Percentiles rank a stretch among this genome's conserved stretches.
Evolutionary conservation across 2,113 vertebrate species (phyloP).

Genomic region (Lipophrys pholis): DNA sequence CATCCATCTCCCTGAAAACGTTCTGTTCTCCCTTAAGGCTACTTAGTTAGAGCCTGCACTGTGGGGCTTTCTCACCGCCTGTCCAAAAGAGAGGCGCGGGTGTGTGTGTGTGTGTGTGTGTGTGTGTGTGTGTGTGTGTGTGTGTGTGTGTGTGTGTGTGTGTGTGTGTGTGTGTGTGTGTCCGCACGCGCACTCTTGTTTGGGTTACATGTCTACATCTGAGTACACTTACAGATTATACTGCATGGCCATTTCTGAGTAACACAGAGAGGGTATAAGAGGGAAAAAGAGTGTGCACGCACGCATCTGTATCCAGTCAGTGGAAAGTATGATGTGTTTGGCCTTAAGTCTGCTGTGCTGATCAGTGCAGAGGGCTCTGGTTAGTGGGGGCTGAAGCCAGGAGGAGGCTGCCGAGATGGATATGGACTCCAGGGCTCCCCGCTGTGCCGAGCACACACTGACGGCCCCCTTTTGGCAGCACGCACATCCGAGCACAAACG

Average conservation of each 20-base stretch:
- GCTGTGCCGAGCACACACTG: slow-evolving; percentile 77
- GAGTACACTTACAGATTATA: slow-evolving; percentile 62
- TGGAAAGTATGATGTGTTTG: slow-evolving; percentile 82
- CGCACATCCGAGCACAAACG: slow-evolving; percentile 75
- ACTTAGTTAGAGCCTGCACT: slow-evolving; percentile 66
- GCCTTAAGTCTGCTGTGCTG: slow-evolving; percentile 79
- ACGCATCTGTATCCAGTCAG: slow-evolving; percentile 77
- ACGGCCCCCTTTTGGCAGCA: slow-evolving; percentile 79
- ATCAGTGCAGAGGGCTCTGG: slow-evolving; percentile 77
- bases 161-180: slow-evolving; percentile 34
- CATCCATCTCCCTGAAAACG: slow-evolving; percentile 81
- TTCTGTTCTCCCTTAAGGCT: slow-evolving; percentile 76
- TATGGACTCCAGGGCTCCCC: slow-evolving; percentile 76
- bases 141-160: slow-evolving; percentile 38
- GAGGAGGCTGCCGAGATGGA: slow-evolving; percentile 79
- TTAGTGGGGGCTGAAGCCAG: slow-evolving; percentile 76
- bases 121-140: slow-evolving; percentile 28
- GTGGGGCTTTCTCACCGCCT: slow-evolving; percentile 42
- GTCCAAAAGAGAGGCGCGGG: slow-evolving; percentile 36
- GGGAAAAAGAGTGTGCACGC: slow-evolving; percentile 12
- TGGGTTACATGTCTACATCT: slow-evolving; percentile 65
- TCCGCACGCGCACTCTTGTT: slow-evolving; percentile 48
- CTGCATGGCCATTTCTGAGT: slow-evolving; percentile 62
- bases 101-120: slow-evolving; percentile 40
- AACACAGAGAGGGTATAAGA: slow-evolving; percentile 31